phyloP scores from a whole-genome alignment of 2,888 invertebrate species.

The Tinea trinotella region DNA sequence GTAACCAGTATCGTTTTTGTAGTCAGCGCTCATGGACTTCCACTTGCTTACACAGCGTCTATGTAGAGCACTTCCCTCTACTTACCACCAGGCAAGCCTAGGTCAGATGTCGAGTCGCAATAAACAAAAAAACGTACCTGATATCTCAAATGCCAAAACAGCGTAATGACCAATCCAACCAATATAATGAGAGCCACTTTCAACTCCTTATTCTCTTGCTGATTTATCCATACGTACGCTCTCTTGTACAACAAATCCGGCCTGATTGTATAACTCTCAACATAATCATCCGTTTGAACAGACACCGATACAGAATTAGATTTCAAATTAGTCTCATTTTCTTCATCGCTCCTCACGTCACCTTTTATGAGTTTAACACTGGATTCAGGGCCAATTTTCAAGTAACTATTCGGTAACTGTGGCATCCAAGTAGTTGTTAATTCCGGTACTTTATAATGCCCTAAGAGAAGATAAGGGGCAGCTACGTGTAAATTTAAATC shows the following conservation, averaged over 20 bases:
- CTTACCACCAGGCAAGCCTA: too few relatives aligned
- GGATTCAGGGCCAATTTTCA: conserved; percentile 36
- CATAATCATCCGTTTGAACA: conserved; percentile 73
- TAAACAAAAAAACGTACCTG: conserved; percentile 55
- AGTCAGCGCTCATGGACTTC: too few relatives aligned
- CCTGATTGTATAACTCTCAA: conserved; percentile 51
- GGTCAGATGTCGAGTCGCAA: too few relatives aligned
- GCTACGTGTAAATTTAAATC: conserved; percentile 55
- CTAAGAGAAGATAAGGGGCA: conserved; percentile 66
- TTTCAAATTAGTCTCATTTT: conserved; percentile 59
- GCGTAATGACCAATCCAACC: conserved; percentile 76
- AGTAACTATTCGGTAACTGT: conserved; percentile 46
- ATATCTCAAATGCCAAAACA: conserved; percentile 83
- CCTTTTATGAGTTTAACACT: conserved; percentile 50
- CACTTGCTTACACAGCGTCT: too few relatives aligned
- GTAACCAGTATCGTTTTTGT: too few relatives aligned
- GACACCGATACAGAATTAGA: conserved; percentile 61
- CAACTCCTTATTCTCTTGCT: conserved; percentile 82
- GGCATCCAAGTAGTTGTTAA: conserved; percentile 57
- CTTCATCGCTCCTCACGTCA: conserved; percentile 43
- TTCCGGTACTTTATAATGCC: conserved; percentile 82
- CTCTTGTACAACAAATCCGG: conserved; percentile 56
- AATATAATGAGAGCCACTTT: conserved; percentile 79
- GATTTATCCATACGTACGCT: conserved; percentile 76
- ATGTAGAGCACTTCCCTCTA: too few relatives aligned